These are phyloP conservation scores for Cepaea hortensis DNA, from an alignment of 2,888 invertebrate species.

Conservation along the genomic window DNA sequence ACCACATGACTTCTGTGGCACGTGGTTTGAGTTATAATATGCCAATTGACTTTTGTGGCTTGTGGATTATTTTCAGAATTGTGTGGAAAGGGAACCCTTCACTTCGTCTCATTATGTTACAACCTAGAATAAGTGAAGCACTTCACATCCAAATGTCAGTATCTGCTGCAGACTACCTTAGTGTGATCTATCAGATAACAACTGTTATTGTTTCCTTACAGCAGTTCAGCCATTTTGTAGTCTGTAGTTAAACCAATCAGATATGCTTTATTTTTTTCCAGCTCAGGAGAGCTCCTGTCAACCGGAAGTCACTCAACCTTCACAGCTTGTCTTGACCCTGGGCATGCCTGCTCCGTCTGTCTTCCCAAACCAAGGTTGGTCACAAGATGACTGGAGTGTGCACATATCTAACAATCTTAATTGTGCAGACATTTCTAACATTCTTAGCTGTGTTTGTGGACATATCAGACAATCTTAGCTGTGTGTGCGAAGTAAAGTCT, in stretches of 20 bases:
- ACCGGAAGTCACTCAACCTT: slow-evolving; percentile 46
- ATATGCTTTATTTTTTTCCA: neutral
- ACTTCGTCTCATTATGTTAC: too few relatives aligned
- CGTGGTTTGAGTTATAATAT: too few relatives aligned
- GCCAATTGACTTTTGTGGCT: too few relatives aligned
- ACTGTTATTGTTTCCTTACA: neutral
- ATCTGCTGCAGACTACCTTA: too few relatives aligned
- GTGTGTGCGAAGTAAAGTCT: neutral
- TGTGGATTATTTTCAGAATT: too few relatives aligned
- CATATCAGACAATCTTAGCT: neutral
- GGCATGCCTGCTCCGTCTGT: slow-evolving; percentile 49
- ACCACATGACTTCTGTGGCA: too few relatives aligned
- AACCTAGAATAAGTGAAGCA: too few relatives aligned
- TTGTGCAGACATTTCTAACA: neutral
- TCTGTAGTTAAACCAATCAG: too few relatives aligned
- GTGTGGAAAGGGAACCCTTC: too few relatives aligned
- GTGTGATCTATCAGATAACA: neutral
- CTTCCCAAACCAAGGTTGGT: slow-evolving; percentile 16
- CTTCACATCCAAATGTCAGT: too few relatives aligned
- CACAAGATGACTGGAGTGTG: neutral
- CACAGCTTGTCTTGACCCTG: slow-evolving; percentile 52
- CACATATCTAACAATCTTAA: neutral
- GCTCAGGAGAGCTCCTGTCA: slow-evolving; percentile 10
- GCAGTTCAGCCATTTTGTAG: too few relatives aligned
- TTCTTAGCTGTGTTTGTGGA: neutral